Conservation (phyloP, 2,888 invertebrate genomes). For the Melanostoma scalare region DNA sequence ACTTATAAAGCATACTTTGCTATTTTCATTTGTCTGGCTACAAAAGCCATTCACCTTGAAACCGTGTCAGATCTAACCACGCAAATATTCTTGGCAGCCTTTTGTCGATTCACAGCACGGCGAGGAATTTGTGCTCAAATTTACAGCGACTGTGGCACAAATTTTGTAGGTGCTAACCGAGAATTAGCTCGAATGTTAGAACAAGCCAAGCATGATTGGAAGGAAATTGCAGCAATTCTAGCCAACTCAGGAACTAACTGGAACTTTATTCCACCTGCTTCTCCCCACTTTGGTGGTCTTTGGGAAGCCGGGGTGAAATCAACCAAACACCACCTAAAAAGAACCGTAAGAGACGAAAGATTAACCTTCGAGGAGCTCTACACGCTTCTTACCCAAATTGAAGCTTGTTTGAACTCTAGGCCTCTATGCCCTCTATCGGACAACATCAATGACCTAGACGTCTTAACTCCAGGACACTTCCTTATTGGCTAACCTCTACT, state of each 20-base stretch:
- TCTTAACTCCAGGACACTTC: no score
- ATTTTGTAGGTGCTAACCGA: constrained; percentile 14
- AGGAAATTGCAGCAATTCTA: background rate
- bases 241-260: constrained; percentile 59
- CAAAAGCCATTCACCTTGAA: constrained; percentile 24
- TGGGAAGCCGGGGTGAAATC: constrained; percentile 77
- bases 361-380: no score
- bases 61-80: background rate
- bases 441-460: no score
- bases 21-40: constrained; percentile 19
- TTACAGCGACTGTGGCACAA: constrained; percentile 19
- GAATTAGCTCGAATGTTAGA: constrained; percentile 5
- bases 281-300: constrained; percentile 76
- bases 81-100: constrained; percentile 18
- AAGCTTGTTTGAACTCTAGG: no score
- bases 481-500: no score
- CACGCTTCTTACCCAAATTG: no score
- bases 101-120: constrained; percentile 11
- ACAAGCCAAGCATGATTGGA: constrained; percentile 10
- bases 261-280: constrained; percentile 76
- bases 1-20: constrained; percentile 22
- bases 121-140: constrained; percentile 17
- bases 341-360: no score
- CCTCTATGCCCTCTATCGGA: no score
- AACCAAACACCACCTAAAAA: constrained; percentile 70